These are phyloP conservation scores for Lochmaea crataegi DNA, from an alignment of 2,888 invertebrate genomes.

Conservation along the genomic window DNA sequence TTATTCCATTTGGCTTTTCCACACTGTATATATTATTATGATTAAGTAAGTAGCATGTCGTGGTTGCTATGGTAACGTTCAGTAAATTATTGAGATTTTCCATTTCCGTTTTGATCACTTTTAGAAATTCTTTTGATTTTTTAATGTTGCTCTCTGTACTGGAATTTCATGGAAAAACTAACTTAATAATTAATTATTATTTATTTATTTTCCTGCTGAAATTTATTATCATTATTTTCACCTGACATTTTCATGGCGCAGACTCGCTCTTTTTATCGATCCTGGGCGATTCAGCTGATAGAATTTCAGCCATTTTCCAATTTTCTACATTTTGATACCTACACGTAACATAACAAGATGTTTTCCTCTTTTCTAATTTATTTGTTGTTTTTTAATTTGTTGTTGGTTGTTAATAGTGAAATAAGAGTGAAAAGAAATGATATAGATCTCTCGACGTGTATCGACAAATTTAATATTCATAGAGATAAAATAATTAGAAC, in stretches of 20 bases:
- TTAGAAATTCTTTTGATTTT: too few relatives aligned
- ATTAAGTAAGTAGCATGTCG: too few relatives aligned
- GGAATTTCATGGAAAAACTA: too few relatives aligned
- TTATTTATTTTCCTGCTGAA: not conserved
- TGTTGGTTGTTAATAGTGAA: conserved; percentile 38
- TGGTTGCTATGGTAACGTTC: too few relatives aligned
- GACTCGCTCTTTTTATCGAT: not conserved
- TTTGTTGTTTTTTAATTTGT: not conserved
- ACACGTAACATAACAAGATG: not conserved
- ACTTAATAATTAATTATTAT: too few relatives aligned
- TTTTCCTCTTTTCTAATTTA: not conserved
- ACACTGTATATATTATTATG: too few relatives aligned
- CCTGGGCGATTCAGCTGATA: conserved; percentile 3
- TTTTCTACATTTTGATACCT: conserved; percentile 16
- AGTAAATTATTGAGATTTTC: too few relatives aligned
- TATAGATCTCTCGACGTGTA: conserved; percentile 75
- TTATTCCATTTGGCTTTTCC: too few relatives aligned
- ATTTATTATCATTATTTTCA: not conserved
- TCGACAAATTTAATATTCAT: conserved; percentile 85
- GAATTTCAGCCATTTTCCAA: conserved; percentile 10
- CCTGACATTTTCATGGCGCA: not conserved
- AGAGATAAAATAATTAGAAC: conserved; percentile 91
- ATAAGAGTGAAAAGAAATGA: conserved; percentile 60
- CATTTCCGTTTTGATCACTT: too few relatives aligned
- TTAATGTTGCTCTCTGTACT: too few relatives aligned